phyloP scores from a whole-genome alignment of 2,888 invertebrate species.

The Rhagium mordax region DNA sequence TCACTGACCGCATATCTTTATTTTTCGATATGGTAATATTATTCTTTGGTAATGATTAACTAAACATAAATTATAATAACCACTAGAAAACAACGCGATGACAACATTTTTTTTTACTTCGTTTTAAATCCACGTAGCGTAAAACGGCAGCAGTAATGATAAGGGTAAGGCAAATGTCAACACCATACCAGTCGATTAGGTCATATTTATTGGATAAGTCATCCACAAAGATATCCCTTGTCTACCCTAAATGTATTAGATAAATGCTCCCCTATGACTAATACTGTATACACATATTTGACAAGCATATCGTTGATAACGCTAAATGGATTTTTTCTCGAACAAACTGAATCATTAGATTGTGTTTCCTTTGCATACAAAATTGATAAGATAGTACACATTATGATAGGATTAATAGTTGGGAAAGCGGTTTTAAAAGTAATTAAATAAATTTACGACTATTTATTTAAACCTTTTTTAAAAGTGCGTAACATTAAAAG shows the following conservation, averaged over 20 bases:
- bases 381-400: not conserved
- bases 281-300: slow-evolving; percentile 12
- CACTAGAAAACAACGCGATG: no score
- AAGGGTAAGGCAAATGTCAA: slow-evolving; percentile 34
- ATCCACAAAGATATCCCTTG: slow-evolving; percentile 30
- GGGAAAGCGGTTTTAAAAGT: not conserved
- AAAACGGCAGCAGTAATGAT: not conserved
- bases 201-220: slow-evolving; percentile 46
- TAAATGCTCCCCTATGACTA: slow-evolving; percentile 26
- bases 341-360: slow-evolving; percentile 6
- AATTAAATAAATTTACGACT: not conserved
- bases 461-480: no score
- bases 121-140: not conserved
- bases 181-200: slow-evolving; percentile 44
- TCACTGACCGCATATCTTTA: slow-evolving; percentile 20
- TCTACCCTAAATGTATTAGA: slow-evolving; percentile 34
- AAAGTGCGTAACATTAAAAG: no score
- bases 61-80: no score
- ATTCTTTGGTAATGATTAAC: not conserved
- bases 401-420: not conserved
- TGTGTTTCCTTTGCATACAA: not conserved
- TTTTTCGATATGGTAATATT: not conserved
- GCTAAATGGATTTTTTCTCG: not conserved
- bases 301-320: slow-evolving; percentile 7
- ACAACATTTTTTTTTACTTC: not conserved